Conservation (phyloP, 1,140 invertebrate species). For the Papilio polyxenes region DNA sequence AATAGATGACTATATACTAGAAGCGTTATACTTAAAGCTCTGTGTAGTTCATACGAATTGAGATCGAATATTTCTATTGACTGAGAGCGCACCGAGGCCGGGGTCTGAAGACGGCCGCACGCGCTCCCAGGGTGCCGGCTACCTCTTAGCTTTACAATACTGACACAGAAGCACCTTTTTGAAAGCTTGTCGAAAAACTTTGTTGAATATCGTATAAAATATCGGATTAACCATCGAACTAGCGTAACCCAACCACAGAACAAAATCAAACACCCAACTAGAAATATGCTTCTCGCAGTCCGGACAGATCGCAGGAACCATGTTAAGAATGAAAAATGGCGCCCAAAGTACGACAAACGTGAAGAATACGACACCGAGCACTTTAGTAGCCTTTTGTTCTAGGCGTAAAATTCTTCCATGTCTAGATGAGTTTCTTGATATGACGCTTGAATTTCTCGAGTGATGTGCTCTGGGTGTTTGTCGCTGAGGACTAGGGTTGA, state of each 20-base stretch:
- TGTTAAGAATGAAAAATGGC: conserved; percentile 95
- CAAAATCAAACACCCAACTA: conserved; percentile 90
- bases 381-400: conserved; percentile 97
- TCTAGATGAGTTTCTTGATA: conserved; percentile 88
- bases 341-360: conserved; percentile 96
- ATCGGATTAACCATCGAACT: conserved; percentile 97
- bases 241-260: conserved; percentile 95
- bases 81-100: conserved; percentile 74
- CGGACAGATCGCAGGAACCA: conserved; percentile 88
- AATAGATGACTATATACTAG: conserved; percentile 40
- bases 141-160: conserved; percentile 83
- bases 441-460: conserved; percentile 88
- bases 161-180: conserved; percentile 92
- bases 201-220: conserved; percentile 97
- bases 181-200: conserved; percentile 94
- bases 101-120: conserved; percentile 74
- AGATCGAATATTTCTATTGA: conserved; percentile 71
- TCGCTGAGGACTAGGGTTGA: conserved; percentile 81
- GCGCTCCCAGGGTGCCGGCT: conserved; percentile 80
- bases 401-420: conserved; percentile 90
- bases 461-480: conserved; percentile 84
- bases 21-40: conserved; percentile 61
- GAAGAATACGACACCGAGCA: conserved; percentile 95
- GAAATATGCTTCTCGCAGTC: conserved; percentile 88
- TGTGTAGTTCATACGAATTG: conserved; percentile 66